Evolutionary conservation across 2,797 vertebrate genomes (phyloP).

Genomic region (Lophius americanus): DNA sequence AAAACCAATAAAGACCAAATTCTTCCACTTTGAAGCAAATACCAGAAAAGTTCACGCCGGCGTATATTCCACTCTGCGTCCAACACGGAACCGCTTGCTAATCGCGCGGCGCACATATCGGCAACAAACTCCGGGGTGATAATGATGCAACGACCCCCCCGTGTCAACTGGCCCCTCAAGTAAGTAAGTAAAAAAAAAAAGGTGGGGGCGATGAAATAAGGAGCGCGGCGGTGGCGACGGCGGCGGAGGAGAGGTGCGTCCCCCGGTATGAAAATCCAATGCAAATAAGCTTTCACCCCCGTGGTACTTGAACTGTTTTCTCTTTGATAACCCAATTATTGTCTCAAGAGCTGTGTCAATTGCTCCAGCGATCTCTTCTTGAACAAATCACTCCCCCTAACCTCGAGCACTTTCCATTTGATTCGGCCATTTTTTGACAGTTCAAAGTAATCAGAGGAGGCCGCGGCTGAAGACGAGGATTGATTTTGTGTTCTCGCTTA

Average conservation of each 20-base stretch:
- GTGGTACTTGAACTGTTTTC: conserved; percentile 99
- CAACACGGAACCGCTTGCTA: conserved; percentile 76
- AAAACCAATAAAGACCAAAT: no score
- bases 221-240: conserved; percentile 85
- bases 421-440: conserved; percentile 99
- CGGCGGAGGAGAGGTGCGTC: conserved; percentile 92
- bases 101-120: conserved; percentile 86
- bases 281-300: conserved; percentile 99
- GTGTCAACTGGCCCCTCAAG: conserved; percentile 90
- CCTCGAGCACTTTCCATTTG: conserved; percentile 99
- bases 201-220: conserved; percentile 44
- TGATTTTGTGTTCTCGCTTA: conserved; percentile 99
- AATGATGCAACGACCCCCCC: conserved; percentile 90
- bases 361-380: conserved; percentile 99
- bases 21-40: no score
- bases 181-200: conserved; percentile 63
- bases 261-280: conserved; percentile 98
- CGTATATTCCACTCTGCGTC: conserved; percentile 14
- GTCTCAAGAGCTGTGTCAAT: conserved; percentile 99
- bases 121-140: conserved; percentile 92
- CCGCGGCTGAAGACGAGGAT: conserved; percentile 97
- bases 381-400: conserved; percentile 99
- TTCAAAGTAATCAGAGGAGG: conserved; percentile 99
- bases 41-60: conserved; percentile 3
- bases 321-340: conserved; percentile 99